These are phyloP conservation scores for Neoitamus cyanurus DNA, from an alignment of 2,888 invertebrate genomes.

Conservation along the genomic window DNA sequence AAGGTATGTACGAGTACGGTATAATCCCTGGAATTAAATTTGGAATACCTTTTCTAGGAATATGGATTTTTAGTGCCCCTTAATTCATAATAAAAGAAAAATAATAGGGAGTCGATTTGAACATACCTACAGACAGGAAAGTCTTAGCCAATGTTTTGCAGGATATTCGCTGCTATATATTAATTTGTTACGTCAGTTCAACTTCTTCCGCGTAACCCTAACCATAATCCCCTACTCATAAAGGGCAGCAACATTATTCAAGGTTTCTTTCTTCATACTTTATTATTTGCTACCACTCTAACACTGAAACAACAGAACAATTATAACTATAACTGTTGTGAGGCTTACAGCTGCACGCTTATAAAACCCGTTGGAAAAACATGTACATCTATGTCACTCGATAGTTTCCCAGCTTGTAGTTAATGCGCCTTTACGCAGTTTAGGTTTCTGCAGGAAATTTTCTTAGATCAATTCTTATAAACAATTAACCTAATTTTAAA, in stretches of 20 bases:
- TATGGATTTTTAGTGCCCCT: too few relatives aligned
- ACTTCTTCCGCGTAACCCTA: too few relatives aligned
- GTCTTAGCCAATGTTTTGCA: too few relatives aligned
- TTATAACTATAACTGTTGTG: not conserved
- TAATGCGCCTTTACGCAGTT: not conserved
- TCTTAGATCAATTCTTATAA: not conserved
- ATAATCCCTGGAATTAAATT: too few relatives aligned
- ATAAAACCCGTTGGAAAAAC: not conserved
- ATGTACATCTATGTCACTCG: not conserved
- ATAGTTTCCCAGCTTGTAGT: conserved; percentile 33
- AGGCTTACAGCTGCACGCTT: conserved; percentile 2
- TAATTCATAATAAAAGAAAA: too few relatives aligned
- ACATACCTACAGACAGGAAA: too few relatives aligned
- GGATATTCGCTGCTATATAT: too few relatives aligned
- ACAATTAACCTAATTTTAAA: not conserved
- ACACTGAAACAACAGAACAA: not conserved
- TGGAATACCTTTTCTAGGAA: too few relatives aligned
- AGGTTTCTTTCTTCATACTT: conserved; percentile 15
- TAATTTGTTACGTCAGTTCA: too few relatives aligned
- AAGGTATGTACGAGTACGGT: too few relatives aligned
- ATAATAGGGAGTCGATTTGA: too few relatives aligned
- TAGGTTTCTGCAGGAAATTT: not conserved
- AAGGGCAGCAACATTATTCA: not conserved
- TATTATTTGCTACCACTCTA: not conserved
- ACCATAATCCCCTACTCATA: not conserved